Evolutionary conservation across 2,888 invertebrate species (phyloP), one percentile per base, ranked within the genome.

Genomic region (Rhimphoctona megacephalus): DNA sequence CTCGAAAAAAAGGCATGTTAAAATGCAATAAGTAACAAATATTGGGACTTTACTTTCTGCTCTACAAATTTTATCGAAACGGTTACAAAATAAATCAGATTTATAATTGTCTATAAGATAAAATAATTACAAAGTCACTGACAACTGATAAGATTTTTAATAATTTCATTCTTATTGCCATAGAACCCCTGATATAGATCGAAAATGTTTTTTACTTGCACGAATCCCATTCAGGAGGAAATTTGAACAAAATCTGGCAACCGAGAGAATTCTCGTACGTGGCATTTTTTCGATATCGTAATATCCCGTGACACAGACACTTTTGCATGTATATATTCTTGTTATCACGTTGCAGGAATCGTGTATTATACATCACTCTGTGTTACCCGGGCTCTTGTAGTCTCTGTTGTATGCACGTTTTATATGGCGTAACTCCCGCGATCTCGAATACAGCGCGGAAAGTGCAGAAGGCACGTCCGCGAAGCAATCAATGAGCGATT

Each of bases 401-500:
- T 25, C 39, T 69, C 14, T 11, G 33, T 33, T 66, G 69, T 43
- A 54, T 36, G 74, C 54, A 54, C 39, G 46, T 36, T 49, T 19
- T 36, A 49, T 52, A 77, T 86, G 86, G 83, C 69, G 86, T 78
- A 83, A 86, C 77, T 70, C 30, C 64, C 52, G 66, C 11, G 76
- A 67, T 80, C 69, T 43, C 81, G 69, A 66, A 78, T 79, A 74
- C 79, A 85, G 61, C 73, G 86, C 88, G 89, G 89, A 91, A 90
- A 91, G 89, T 89, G 90, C 89, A 91, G 87, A 90, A 91, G 89
- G 90, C 91, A 92, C 92, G 91, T 92, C 90, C 86, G 67, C 89
- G 88, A 83, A 85, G 90, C 90, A 91, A 92, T 92, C 92, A 91
- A 91, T 91, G 90, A 92, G 84, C 90, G 91, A 92, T 92, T 92